Evolutionary conservation across 2,113 vertebrate genomes (phyloP).

Genomic region (Athene cunicularia): DNA sequence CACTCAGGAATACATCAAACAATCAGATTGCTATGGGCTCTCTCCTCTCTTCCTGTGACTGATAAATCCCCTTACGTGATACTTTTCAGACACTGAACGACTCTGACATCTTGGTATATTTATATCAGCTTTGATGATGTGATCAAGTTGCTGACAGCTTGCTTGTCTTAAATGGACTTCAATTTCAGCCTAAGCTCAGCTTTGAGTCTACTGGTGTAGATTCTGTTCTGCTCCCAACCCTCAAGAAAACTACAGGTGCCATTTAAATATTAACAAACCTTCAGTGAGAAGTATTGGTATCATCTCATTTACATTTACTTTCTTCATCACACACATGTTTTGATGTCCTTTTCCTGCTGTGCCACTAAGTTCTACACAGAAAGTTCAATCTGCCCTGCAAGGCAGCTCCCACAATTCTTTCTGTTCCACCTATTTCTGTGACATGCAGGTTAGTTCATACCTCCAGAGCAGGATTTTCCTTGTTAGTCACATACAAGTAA

Average conservation of each 20-base stretch:
- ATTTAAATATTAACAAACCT: background rate
- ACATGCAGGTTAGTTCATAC: background rate
- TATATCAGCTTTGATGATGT: background rate
- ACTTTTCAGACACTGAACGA: background rate
- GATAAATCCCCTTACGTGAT: background rate
- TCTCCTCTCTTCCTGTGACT: background rate
- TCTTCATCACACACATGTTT: fast-evolving
- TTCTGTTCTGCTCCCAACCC: background rate
- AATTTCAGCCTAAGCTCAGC: background rate
- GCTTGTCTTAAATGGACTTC: background rate
- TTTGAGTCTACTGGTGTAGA: background rate
- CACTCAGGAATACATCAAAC: background rate
- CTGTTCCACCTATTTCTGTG: background rate
- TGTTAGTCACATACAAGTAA: background rate
- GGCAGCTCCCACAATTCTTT: background rate
- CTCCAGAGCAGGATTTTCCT: background rate
- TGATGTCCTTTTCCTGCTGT: background rate
- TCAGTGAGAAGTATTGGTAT: background rate
- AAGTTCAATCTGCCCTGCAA: background rate
- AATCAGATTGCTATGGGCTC: background rate
- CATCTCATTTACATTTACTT: background rate
- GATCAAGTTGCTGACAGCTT: background rate
- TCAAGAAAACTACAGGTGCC: background rate
- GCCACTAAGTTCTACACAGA: background rate
- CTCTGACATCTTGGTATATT: background rate